phyloP scores from a whole-genome alignment of 2,797 vertebrate species.

The Microchirus variegatus region DNA sequence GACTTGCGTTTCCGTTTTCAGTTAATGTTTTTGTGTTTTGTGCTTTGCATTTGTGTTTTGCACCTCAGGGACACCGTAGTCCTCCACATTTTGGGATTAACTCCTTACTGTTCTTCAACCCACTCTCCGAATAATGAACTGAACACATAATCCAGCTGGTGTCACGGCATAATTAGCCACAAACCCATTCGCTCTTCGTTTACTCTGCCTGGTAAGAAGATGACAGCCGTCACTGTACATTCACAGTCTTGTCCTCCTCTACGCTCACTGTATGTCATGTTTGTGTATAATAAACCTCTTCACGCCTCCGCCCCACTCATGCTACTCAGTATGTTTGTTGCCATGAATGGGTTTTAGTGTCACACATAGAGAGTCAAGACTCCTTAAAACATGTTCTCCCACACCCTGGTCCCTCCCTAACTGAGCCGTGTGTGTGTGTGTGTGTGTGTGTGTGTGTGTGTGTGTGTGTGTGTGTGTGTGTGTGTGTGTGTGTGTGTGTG shows the following conservation, averaged over 20 bases:
- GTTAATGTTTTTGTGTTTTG: too few species aligned
- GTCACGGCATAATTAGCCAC: neutral
- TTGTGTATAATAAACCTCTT: conserved; percentile 60
- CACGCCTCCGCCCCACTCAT: conserved; percentile 47
- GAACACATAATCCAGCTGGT: neutral
- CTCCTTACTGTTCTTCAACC: neutral
- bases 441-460: conserved; percentile 14
- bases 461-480: too few species aligned
- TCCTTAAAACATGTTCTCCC: conserved; percentile 74
- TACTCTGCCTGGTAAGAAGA: conserved; percentile 25
- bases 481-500: too few species aligned
- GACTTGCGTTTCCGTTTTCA: too few species aligned
- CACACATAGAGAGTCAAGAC: conserved; percentile 66
- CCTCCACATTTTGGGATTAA: too few species aligned
- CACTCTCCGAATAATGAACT: conserved; percentile 8
- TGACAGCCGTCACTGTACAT: conserved; percentile 46
- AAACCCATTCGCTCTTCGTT: conserved; percentile 11
- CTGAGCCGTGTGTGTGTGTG: conserved; percentile 36
- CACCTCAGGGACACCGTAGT: too few species aligned
- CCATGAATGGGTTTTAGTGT: conserved; percentile 80
- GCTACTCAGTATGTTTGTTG: conserved; percentile 69
- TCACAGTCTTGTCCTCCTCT: conserved; percentile 35
- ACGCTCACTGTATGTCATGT: conserved; percentile 63
- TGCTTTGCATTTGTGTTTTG: too few species aligned
- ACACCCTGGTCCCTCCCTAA: conserved; percentile 67